These are phyloP conservation scores for Phodopus roborovskii DNA, from an alignment of 2,113 vertebrate species.

Conservation along the genomic window DNA sequence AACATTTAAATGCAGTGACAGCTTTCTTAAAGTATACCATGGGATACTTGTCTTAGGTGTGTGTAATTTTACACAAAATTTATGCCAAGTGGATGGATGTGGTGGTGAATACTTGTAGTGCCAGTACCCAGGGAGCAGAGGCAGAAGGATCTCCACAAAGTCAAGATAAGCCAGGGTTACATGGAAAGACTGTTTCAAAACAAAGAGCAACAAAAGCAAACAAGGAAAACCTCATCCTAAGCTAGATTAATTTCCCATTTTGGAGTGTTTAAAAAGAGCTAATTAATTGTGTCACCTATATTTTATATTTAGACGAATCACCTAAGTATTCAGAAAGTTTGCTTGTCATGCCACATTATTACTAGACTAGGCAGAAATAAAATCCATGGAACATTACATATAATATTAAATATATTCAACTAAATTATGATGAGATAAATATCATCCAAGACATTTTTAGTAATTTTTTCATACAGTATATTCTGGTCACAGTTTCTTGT, in stretches of 20 bases:
- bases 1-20: background rate
- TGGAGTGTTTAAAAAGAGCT: background rate
- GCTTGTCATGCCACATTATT: background rate
- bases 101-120: background rate
- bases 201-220: background rate
- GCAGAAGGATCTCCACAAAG: background rate
- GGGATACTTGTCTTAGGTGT: background rate
- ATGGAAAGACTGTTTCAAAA: background rate
- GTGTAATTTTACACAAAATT: slow-evolving; percentile 16
- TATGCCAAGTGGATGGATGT: background rate
- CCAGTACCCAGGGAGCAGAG: background rate
- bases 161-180: background rate
- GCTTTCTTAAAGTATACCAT: background rate
- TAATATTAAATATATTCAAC: background rate
- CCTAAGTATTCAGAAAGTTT: background rate
- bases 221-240: background rate
- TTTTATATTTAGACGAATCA: background rate
- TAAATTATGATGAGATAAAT: background rate
- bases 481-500: background rate
- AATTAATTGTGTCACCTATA: background rate
- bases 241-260: background rate
- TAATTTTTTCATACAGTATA: background rate
- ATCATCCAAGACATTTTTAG: background rate
- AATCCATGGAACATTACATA: background rate
- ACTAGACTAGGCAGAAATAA: background rate